Evolutionary conservation across 2,888 invertebrate species (phyloP).

Genomic region (Scaeva pyrastri): DNA sequence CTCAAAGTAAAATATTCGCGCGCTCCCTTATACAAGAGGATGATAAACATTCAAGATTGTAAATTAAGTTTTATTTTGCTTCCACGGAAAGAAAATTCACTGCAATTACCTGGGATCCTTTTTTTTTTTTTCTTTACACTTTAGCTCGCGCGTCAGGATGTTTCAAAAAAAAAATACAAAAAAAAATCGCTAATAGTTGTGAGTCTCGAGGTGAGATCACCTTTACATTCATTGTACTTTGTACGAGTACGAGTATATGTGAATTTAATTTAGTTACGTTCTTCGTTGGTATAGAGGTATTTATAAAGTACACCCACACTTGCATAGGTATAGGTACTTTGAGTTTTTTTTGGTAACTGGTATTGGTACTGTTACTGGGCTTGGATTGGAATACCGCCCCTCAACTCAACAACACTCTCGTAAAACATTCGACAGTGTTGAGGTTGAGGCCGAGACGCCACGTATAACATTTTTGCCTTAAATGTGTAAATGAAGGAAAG

Average conservation of each 20-base stretch:
- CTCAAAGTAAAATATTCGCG: slow-evolving; percentile 40
- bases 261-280: slow-evolving; percentile 63
- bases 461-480: neutral
- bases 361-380: too few relatives aligned
- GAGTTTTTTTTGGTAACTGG: slow-evolving; percentile 8
- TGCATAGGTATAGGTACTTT: neutral
- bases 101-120: slow-evolving; percentile 55
- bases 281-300: neutral
- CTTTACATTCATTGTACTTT: slow-evolving; percentile 46
- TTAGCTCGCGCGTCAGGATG: neutral
- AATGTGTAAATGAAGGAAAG: neutral
- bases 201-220: slow-evolving; percentile 53
- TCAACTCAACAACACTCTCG: neutral
- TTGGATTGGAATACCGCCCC: too few relatives aligned
- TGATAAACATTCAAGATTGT: slow-evolving; percentile 69
- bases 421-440: slow-evolving; percentile 26
- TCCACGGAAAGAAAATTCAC: slow-evolving; percentile 24
- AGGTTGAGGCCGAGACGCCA: too few relatives aligned
- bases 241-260: too few relatives aligned
- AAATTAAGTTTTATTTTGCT: slow-evolving; percentile 61
- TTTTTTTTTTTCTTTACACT: too few relatives aligned
- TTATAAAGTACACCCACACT: too few relatives aligned
- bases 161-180: neutral
- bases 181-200: slow-evolving; percentile 60
- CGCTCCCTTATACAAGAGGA: slow-evolving; percentile 29